Evolutionary conservation across 2,113 vertebrate genomes (phyloP).

Genomic region (Dasyornis broadbenti): DNA sequence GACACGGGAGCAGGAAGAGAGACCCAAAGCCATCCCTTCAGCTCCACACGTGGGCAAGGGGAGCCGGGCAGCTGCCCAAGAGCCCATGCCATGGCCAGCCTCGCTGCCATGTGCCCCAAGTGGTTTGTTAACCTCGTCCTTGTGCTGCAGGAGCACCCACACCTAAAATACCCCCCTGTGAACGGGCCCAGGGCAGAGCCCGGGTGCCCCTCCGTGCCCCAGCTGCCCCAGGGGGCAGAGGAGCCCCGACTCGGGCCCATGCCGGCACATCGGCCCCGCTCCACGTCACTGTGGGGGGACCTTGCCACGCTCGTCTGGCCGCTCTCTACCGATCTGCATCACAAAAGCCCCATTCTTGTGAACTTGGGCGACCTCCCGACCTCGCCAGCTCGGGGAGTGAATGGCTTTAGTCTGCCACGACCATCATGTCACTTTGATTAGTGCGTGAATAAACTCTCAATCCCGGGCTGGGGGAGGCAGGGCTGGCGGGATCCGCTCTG

Average conservation of each 20-base stretch:
- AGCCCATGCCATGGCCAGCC: fast-evolving
- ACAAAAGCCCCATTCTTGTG: constrained; percentile 80
- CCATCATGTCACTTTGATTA: constrained; percentile 74
- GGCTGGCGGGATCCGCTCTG: neutral
- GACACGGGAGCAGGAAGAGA: fast-evolving
- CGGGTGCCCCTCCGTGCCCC: neutral
- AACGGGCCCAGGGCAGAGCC: neutral
- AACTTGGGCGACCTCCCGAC: constrained; percentile 86
- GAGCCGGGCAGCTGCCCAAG: neutral
- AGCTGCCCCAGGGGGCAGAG: neutral
- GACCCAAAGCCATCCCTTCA: fast-evolving
- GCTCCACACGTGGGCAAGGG: fast-evolving
- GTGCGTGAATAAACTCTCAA: constrained; percentile 72
- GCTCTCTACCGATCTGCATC: constrained; percentile 77
- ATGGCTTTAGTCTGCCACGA: constrained; percentile 76
- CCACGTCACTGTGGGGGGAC: neutral
- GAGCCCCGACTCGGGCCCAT: neutral
- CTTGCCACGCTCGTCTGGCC: constrained; percentile 26
- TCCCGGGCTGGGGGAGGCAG: constrained; percentile 34
- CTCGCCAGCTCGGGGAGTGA: constrained; percentile 81
- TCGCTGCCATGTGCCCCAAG: fast-evolving
- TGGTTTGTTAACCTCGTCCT: fast-evolving
- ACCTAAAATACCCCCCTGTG: fast-evolving
- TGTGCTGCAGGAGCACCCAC: fast-evolving
- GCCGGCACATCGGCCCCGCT: neutral